Evolutionary conservation across 2,113 vertebrate species (phyloP).

Genomic region (Cyprinus carpio): DNA sequence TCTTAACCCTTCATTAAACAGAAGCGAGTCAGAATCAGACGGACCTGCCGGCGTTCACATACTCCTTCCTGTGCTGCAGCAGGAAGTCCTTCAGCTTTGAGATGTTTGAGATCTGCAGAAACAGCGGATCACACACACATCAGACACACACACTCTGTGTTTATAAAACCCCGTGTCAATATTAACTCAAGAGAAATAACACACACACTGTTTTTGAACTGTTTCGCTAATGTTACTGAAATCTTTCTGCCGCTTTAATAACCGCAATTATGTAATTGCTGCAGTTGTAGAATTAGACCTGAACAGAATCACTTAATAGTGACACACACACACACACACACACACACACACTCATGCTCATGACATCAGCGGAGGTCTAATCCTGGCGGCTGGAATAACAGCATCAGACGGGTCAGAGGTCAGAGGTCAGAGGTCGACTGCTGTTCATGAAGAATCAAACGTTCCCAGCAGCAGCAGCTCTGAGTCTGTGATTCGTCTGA

Average conservation of each 20-base stretch:
- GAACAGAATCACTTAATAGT: constrained; percentile 20
- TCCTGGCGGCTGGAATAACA: background rate
- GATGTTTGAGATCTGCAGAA: constrained; percentile 89
- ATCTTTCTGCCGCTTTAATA: constrained; percentile 71
- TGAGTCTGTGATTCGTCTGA: constrained; percentile 14
- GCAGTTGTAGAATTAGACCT: constrained; percentile 66
- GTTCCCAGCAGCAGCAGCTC: background rate
- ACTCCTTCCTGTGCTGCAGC: constrained; percentile 94
- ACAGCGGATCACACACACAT: constrained; percentile 44
- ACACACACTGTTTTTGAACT: constrained; percentile 46
- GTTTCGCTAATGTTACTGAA: constrained; percentile 64
- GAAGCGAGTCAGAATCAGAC: background rate
- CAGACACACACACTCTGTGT: background rate
- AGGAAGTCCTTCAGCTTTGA: constrained; percentile 97
- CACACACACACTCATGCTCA: background rate
- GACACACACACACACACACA: background rate
- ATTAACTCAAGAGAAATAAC: background rate
- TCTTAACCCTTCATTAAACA: too few species aligned
- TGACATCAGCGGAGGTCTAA: background rate
- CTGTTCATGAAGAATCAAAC: constrained; percentile 7
- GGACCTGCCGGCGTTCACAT: constrained; percentile 92
- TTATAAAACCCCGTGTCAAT: too few species aligned
- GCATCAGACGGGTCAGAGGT: constrained; percentile 1
- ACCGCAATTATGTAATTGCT: constrained; percentile 77
- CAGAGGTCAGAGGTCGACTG: background rate